Evolutionary conservation across 1,140 invertebrate genomes (phyloP), one percentile per base, ranked within the genome.

Genomic region (Andrena cerasifolii): DNA sequence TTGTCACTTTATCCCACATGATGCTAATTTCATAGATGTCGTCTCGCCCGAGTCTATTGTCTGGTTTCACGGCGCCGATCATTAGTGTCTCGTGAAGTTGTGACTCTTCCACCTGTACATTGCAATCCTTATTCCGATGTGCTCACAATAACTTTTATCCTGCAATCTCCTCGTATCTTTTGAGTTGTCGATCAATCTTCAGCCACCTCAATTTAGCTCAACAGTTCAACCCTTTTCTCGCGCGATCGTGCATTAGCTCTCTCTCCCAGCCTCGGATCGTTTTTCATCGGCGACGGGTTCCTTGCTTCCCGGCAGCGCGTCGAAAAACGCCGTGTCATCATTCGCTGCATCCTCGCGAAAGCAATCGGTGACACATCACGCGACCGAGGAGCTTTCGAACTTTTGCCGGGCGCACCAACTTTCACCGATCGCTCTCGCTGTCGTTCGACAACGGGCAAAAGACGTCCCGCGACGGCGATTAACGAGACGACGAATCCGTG

Each of bases 361-460:
- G 47, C 51, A 61, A 65, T 77, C 83, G 78, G 84, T 54, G 78
- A 80, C 82, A 68, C 79, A 40, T 40, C 72, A 62, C 77, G 33
- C 26, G 59, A 43, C 40, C 21, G 26, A 26, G 36, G 61, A 84
- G 83, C 82, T 84, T 84, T 84, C 83, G 67, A 84, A 84, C 83
- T 84, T 84, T 61, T 80, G 70, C 62, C 18, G 49, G 31, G 53
- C 56, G 66, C 54, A 51, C 61, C 43, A 54, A 54, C 83, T 84
- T 84, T 84, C 83, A 80, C 83, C 71, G 66, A 5, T 56, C 62
- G 51, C 71, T 80, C 71, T 83, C 66, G 62, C 78, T 70, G 77
- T 40, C 61, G 45, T 54, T 63, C 68, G 59, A 58, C 62, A 40
- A 12, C 8, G 6, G 18, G 3, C 54, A 47, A 53, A 7, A 74